Conservation (phyloP, 2,888 invertebrate genomes). For the Latheticus oryzae region DNA sequence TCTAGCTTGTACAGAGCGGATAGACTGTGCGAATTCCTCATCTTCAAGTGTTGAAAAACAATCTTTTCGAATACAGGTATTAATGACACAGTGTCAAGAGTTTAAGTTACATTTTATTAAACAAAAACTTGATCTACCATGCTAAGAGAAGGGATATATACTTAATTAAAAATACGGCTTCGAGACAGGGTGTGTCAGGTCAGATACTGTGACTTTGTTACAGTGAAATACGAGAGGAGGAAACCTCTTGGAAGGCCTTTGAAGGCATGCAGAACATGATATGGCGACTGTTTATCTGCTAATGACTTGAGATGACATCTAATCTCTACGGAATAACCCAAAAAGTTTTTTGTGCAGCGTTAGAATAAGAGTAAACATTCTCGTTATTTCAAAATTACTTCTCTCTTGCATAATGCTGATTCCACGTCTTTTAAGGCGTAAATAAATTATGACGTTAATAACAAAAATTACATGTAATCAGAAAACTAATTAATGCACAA, state of each 20-base stretch:
- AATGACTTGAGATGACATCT: too few relatives aligned
- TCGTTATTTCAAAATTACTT: too few relatives aligned
- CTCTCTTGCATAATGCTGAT: too few relatives aligned
- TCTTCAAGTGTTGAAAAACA: slow-evolving; percentile 1
- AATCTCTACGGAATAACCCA: too few relatives aligned
- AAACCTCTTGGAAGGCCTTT: slow-evolving; percentile 33
- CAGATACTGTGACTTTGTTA: slow-evolving; percentile 24
- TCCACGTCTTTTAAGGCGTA: too few relatives aligned
- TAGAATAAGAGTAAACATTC: too few relatives aligned
- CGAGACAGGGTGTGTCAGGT: slow-evolving; percentile 32
- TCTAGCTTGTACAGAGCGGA: slow-evolving; percentile 4
- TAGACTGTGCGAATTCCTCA: too few relatives aligned
- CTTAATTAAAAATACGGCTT: slow-evolving; percentile 38
- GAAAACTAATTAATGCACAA: too few relatives aligned
- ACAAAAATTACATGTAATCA: too few relatives aligned
- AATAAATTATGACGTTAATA: too few relatives aligned
- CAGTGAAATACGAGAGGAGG: slow-evolving; percentile 34
- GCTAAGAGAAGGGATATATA: slow-evolving; percentile 11
- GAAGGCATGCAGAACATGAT: slow-evolving; percentile 31
- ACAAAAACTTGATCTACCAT: background rate
- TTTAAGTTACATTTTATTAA: slow-evolving; percentile 12
- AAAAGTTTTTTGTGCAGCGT: too few relatives aligned
- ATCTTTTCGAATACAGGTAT: background rate
- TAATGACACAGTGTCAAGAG: slow-evolving; percentile 9
- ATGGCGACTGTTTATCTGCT: slow-evolving; percentile 23